Base-by-base conservation (phyloP, 2,888 invertebrate genomes). In the Bibio marci region DNA sequence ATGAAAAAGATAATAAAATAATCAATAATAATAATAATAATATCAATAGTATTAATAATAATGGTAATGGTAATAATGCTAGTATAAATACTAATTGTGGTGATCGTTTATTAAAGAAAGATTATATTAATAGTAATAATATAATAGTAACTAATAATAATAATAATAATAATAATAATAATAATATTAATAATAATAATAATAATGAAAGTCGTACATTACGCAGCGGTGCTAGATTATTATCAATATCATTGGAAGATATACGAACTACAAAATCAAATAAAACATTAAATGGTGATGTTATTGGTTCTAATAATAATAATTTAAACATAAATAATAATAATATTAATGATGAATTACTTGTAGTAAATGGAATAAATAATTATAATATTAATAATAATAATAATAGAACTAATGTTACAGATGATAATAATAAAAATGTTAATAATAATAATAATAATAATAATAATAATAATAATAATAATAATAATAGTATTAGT, bases 291-390 rank as follows among this genome's bases (percentile, higher is more conserved):
- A 25, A 35, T 40, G 35, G 32, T 42, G 17, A 34, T 28, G 34
- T 32, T 30, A 42, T 41, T 48, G 52, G 62, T 13, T 56, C 54
- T 41, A 62, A 53, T 40, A 60, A 62, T 38, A 47, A 49, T 52
- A 42, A 47, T 40, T 43, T 43, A 41, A 46, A 6, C 8, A 8
- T 22, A 6, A 6, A 8, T 22, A 6, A 6, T 6, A 22, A 22
- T 22, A 22, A 22, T 22, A 22, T 22, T 8, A 8, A 22, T 22
- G 22, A 22, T 22, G 4, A 6, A 22, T 8, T 6, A 22, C 8
- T 22, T 4, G 8, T 6, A 6, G 22, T 4, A 6, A 22, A 6
- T 8, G 22, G 22, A 6, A 22, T 6, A 6, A 22, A 22, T 22
- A 22, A 22, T 22, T 6, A 22, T 22, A 22, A 22, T 22, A 22